Evolutionary conservation across 1,140 invertebrate genomes (phyloP).

Genomic region (Drosophila tsacasi): DNA sequence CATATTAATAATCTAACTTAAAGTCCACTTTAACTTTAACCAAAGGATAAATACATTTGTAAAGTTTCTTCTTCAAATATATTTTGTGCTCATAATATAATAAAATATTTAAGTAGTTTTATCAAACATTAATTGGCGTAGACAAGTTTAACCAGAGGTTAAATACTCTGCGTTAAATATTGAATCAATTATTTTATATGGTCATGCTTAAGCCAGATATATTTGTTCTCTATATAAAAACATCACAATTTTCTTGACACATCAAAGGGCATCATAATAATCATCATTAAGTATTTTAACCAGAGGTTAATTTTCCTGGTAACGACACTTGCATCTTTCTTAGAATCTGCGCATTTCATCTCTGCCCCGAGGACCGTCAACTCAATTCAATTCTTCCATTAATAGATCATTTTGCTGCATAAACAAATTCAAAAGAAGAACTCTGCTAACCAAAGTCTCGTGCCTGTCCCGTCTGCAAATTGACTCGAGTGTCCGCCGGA

Average conservation of each 20-base stretch:
- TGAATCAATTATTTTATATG: background rate
- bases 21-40: background rate
- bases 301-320: background rate
- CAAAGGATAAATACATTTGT: background rate
- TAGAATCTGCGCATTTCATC: constrained; percentile 13
- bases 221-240: background rate
- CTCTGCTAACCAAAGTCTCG: constrained; percentile 42
- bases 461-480: constrained; percentile 44
- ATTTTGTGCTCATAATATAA: background rate
- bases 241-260: no score
- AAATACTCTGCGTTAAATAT: background rate
- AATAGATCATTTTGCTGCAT: constrained; percentile 33
- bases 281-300: background rate
- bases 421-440: constrained; percentile 30
- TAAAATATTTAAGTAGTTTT: background rate
- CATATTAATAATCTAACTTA: background rate
- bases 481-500: constrained; percentile 50
- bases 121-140: background rate
- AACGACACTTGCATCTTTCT: background rate
- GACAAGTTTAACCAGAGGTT: background rate
- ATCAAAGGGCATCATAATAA: no score
- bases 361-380: background rate
- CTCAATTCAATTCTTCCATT: constrained; percentile 20
- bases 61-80: background rate
- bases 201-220: background rate